Conservation (phyloP, 1,140 invertebrate genomes). For the Dryas iulia region DNA sequence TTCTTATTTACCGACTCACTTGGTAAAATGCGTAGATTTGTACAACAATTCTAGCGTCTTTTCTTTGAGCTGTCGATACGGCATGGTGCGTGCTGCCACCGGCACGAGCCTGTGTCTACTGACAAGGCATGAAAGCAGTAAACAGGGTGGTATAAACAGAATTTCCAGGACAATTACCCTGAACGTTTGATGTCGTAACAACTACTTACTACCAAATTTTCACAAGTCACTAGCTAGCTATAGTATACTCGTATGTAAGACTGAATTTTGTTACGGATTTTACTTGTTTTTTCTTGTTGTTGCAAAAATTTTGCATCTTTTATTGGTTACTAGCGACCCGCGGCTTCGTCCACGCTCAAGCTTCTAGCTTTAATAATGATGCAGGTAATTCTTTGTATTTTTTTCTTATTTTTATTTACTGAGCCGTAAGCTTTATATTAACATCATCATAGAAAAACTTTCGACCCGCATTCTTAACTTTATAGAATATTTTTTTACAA, state of each 20-base stretch:
- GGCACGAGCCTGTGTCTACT: conserved; percentile 5
- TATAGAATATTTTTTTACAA: too few species aligned
- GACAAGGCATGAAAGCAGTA: background rate
- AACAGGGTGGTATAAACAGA: conserved; percentile 15
- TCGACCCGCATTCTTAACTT: too few species aligned
- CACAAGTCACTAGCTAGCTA: background rate
- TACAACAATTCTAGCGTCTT: conserved; percentile 54
- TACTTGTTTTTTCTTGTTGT: too few species aligned
- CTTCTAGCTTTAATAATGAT: too few species aligned
- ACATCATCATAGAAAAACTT: too few species aligned
- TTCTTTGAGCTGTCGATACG: conserved; percentile 60
- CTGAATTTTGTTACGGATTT: background rate
- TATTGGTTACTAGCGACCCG: too few species aligned
- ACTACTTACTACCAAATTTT: background rate
- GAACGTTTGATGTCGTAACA: conserved; percentile 5
- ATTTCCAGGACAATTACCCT: conserved; percentile 13
- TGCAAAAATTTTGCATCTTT: too few species aligned
- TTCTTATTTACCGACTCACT: conserved; percentile 44
- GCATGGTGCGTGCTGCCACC: conserved; percentile 38
- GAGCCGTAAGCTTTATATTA: too few species aligned
- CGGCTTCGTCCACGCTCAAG: too few species aligned
- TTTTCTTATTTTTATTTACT: too few species aligned
- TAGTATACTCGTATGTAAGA: background rate
- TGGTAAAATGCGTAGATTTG: conserved; percentile 57
- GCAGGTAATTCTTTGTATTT: too few species aligned